Conservation (phyloP, 2,113 vertebrate genomes). For the Labeo catla region DNA sequence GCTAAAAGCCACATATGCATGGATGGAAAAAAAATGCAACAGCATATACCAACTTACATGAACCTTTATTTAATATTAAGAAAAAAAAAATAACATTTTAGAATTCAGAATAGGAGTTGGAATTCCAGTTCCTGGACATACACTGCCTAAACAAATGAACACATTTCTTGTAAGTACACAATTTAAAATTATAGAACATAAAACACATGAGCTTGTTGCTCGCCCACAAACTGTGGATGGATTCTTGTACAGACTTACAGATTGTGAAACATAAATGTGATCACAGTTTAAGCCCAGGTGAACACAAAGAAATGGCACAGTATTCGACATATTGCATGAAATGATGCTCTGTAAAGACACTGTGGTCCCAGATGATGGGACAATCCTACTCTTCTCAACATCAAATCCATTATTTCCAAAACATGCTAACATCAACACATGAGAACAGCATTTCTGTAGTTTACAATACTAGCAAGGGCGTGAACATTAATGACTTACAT, state of each 20-base stretch:
- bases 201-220: slow-evolving; percentile 18
- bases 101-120: slow-evolving; percentile 39
- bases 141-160: slow-evolving; percentile 63
- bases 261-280: slow-evolving; percentile 65
- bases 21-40: not conserved
- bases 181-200: slow-evolving; percentile 31
- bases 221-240: slow-evolving; percentile 23
- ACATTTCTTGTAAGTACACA: slow-evolving; percentile 42
- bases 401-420: slow-evolving; percentile 28
- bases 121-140: slow-evolving; percentile 60
- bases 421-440: slow-evolving; percentile 36
- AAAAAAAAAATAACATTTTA: slow-evolving; percentile 56
- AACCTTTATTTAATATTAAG: slow-evolving; percentile 72
- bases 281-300: slow-evolving; percentile 48
- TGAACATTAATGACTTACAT: not conserved
- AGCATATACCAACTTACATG: slow-evolving; percentile 57
- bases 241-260: slow-evolving; percentile 57
- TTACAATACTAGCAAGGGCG: slow-evolving; percentile 9
- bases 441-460: slow-evolving; percentile 32
- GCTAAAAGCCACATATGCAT: not conserved
- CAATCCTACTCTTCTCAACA: slow-evolving; percentile 35
- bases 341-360: slow-evolving; percentile 50
- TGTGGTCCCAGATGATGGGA: slow-evolving; percentile 45
- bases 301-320: slow-evolving; percentile 46
- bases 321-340: slow-evolving; percentile 61